Evolutionary conservation across 2,113 vertebrate species (phyloP), one percentile per base, ranked within the genome.

Genomic region (Pollimyrus isidori): DNA sequence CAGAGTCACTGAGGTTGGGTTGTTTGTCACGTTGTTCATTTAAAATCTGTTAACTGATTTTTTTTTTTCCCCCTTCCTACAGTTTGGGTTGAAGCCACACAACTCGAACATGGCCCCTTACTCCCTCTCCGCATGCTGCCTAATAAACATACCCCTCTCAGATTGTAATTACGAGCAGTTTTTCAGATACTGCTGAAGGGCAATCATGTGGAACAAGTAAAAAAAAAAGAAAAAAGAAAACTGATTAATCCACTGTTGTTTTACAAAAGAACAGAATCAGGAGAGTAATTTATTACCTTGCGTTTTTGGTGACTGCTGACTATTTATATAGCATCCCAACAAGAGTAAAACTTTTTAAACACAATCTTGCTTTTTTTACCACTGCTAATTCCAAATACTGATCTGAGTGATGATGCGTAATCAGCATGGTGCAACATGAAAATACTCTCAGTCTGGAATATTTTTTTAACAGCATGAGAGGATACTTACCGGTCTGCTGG

Each of bases 201-300:
- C 85, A 53, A 87, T 87, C 85, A 87, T 52, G 85, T 50, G 49
- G 50, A 87, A 87, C 85, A 87, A 87, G 85, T 53, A 35, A 35
- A 35, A 35, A 35, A 35, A 35, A 6, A 10, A 35, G 10, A 87
- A 45, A 87, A 69, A 30, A 87, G 53, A 11, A 86, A 53, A 87
- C 85, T 53, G 85, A 87, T 87, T 87, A 87, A 87, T 87, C 85
- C 85, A 53, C 26, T 39, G 85, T 53, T 87, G 85, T 87, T 87
- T 52, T 87, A 87, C 85, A 87, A 87, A 87, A 87, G 85, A 50
- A 52, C 85, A 53, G 85, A 56, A 87, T 87, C 85, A 56, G 85
- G 50, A 35, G 49, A 23, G 85, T 35, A 35, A 53, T 87, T 56
- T 56, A 35, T 35, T 53, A 30, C 85, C 49, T 19, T 53, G 85